phyloP scores from a whole-genome alignment of 2,888 invertebrate species.

The Lathronympha strigana region DNA sequence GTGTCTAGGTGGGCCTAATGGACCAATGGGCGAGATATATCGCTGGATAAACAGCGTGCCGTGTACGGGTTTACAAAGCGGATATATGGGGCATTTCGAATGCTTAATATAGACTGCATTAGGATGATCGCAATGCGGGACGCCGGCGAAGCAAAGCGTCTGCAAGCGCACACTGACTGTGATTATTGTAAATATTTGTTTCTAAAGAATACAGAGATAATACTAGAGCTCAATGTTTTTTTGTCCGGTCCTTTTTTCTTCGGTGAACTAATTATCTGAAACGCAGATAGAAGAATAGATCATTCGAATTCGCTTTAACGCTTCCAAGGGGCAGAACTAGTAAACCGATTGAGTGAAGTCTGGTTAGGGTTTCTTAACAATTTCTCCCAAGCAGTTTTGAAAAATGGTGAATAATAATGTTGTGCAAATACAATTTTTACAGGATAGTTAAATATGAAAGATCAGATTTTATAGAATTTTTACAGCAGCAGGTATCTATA shows the following conservation, averaged over 20 bases:
- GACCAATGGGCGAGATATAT: constrained; percentile 59
- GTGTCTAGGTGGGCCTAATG: constrained; percentile 41
- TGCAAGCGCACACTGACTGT: no score
- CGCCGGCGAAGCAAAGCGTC: not conserved
- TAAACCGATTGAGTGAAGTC: constrained; percentile 22
- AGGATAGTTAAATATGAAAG: no score
- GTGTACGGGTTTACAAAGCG: constrained; percentile 60
- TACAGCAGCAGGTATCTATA: no score
- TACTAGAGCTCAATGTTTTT: no score
- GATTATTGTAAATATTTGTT: no score
- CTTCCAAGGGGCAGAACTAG: constrained; percentile 4
- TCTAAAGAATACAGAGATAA: no score
- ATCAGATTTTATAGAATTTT: no score
- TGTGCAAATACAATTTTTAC: no score
- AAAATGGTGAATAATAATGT: no score
- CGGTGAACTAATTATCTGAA: not conserved
- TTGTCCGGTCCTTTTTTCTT: not conserved
- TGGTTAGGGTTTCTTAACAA: not conserved
- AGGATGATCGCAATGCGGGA: constrained; percentile 43
- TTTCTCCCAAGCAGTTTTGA: not conserved
- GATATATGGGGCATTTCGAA: constrained; percentile 63
- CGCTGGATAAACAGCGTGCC: constrained; percentile 63
- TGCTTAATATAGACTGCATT: constrained; percentile 57
- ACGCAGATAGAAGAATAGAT: not conserved
- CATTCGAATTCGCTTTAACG: constrained; percentile 3